Evolutionary conservation across 2,888 invertebrate genomes (phyloP).

Genomic region (Rhamphomyia laevipes): DNA sequence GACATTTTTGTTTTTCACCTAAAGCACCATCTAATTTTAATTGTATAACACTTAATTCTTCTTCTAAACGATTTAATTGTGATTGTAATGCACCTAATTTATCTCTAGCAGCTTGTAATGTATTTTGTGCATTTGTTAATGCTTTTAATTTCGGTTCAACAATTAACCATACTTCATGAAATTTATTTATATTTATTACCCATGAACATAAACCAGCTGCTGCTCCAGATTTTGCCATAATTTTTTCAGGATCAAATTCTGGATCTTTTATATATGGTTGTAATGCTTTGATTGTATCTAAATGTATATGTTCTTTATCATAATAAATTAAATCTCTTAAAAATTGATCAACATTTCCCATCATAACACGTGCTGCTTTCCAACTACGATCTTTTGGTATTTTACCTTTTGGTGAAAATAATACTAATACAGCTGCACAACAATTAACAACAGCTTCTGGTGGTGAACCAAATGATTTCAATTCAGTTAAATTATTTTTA

Average conservation of each 20-base stretch:
- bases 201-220: constrained; percentile 90
- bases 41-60: constrained; percentile 60
- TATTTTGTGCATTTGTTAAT: constrained; percentile 71
- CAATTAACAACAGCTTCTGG: constrained; percentile 81
- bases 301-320: constrained; percentile 87
- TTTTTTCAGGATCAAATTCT: constrained; percentile 76
- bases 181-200: constrained; percentile 81
- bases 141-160: constrained; percentile 88
- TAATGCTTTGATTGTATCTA: constrained; percentile 73
- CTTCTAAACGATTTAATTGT: constrained; percentile 57
- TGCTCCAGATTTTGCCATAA: constrained; percentile 75
- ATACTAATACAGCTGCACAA: constrained; percentile 73
- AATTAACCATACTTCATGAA: constrained; percentile 80
- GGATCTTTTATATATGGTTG: constrained; percentile 44
- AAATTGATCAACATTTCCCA: constrained; percentile 84
- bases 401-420: constrained; percentile 72
- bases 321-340: constrained; percentile 71
- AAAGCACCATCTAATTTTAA: constrained; percentile 79
- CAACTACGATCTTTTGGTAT: constrained; percentile 85
- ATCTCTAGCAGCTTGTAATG: constrained; percentile 68
- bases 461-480: constrained; percentile 88
- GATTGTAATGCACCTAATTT: constrained; percentile 66
- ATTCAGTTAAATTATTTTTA: constrained; percentile 85
- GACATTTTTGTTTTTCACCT: constrained; percentile 77
- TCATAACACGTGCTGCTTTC: constrained; percentile 83